Evolutionary conservation across 2,888 invertebrate species (phyloP), one percentile per base, ranked within the genome.

Genomic region (Ophion costatus): DNA sequence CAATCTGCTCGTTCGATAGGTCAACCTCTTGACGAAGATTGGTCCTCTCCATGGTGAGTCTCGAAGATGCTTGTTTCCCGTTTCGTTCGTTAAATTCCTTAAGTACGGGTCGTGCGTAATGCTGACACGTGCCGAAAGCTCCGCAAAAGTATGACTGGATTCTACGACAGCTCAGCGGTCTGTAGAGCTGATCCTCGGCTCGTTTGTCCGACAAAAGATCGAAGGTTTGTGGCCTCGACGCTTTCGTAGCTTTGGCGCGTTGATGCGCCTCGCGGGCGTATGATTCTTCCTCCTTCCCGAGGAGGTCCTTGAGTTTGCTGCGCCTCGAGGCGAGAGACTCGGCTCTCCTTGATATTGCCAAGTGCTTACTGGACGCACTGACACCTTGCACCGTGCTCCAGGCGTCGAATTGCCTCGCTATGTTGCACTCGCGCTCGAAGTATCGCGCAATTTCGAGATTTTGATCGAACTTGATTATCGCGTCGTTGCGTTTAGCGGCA

Each of bases 401-500:
- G 9, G 91, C 90, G 77, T 91, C 90, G 75, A 91, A 93, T 64
- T 92, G 92, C 42, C 82, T 89, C 0, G 91, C 91, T 78, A 89
- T 89, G 76, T 81, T 89, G 67, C 88, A 88, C 80, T 92, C 91
- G 5, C 91, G 90, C 73, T 92, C 91, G 76, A 92, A 93, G 86
- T 93, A 93, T 70, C 81, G 89, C 2, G 93, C 92, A 7, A 91
- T 90, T 80, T 90, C 88, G 56, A 87, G 88, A 82, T 92, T 90
- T 76, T 89, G 89, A 75, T 91, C 89, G 67, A 89, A 87, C 87
- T 89, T 91, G n/a, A 87, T 84, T 42, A 81, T 84, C 3, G 88
- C 90, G 75, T 91, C 90, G 89, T 92, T 92, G 57, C 91, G 90
- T 83, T 89, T 91, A 74, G 92, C 92, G 1, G 92, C 93, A n/a